These are phyloP conservation scores for Eilema sororculum DNA, from an alignment of 2,888 invertebrate genomes.

Conservation along the genomic window DNA sequence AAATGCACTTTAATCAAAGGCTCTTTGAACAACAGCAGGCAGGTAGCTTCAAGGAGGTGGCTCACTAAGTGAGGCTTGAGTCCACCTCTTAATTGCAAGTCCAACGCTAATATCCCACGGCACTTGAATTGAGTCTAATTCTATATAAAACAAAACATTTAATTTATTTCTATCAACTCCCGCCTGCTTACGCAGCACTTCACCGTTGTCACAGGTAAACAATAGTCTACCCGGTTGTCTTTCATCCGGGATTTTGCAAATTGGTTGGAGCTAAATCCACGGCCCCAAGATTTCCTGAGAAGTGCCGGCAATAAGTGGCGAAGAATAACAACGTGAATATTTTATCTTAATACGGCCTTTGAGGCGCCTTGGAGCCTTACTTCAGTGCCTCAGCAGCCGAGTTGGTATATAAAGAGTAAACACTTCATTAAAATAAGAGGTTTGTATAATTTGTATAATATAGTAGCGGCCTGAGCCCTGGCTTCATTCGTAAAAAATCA, in stretches of 20 bases:
- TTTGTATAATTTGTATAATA: background rate
- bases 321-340: conserved; percentile 12
- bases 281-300: conserved; percentile 5
- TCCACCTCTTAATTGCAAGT: background rate
- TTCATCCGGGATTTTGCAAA: conserved; percentile 6
- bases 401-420: background rate
- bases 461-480: too few species aligned
- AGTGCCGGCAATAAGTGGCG: background rate
- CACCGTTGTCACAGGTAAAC: background rate
- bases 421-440: background rate
- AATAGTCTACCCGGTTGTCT: background rate
- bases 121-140: background rate
- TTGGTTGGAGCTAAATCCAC: conserved; percentile 3
- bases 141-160: background rate
- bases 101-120: background rate
- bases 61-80: background rate
- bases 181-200: background rate
- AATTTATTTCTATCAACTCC: background rate
- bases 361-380: background rate
- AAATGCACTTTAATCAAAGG: background rate
- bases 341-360: conserved; percentile 4
- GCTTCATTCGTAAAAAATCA: too few species aligned
- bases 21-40: background rate
- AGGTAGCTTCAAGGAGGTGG: background rate
- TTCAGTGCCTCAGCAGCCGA: background rate